Base-by-base conservation (phyloP, 2,888 invertebrate genomes). In the Smittia aterrima region DNA sequence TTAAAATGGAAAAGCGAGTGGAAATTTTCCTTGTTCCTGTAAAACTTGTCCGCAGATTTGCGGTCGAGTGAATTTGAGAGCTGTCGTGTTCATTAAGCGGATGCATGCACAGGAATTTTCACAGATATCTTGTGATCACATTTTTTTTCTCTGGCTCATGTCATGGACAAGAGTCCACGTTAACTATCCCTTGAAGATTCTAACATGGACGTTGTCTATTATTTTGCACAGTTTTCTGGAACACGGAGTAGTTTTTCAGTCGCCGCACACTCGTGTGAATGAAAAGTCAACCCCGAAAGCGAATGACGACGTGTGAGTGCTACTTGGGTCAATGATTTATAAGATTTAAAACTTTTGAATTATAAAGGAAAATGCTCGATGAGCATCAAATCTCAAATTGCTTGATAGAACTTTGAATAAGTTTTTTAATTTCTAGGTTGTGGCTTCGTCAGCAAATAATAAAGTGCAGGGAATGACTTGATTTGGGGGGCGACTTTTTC, bases 241-340 rank as follows among this genome's bases (percentile, higher is more conserved):
- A 16, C 47, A 47, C 13, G 47, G 13, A 47, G 13, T 13, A n/a
- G 38, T 47, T 47, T 47, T 47, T 47, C 16, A 47, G 3, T 47
- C 13, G 4, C 38, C 9, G 47, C 47, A 47, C 7, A 47, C 38
- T 38, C 38, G 38, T 4, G 16, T 16, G 4, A n/a, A 47, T 7
- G 47, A 47, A 47, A 47, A 47, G 4, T n/a, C 16, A 47, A 3
- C 47, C 47, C 47, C n/a, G 11, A 4, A 11, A 47, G 38, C 4
- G 13, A 16, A 47, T 47, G 11, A 7, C n/a, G 47, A 4, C 38
- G 7, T 47, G 47, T 64, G 27, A n/a, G n/a, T n/a, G n/a, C n/a
- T n/a, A n/a, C n/a, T 25, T 64, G 27, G 64, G 64, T 64, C 64
- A 64, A 64, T 64, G 64, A 64, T 24, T 64, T 22, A 64, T 64